Evolutionary conservation across 2,797 vertebrate genomes (phyloP), one percentile per base, ranked within the genome.

Genomic region (Cyclura pinguis): DNA sequence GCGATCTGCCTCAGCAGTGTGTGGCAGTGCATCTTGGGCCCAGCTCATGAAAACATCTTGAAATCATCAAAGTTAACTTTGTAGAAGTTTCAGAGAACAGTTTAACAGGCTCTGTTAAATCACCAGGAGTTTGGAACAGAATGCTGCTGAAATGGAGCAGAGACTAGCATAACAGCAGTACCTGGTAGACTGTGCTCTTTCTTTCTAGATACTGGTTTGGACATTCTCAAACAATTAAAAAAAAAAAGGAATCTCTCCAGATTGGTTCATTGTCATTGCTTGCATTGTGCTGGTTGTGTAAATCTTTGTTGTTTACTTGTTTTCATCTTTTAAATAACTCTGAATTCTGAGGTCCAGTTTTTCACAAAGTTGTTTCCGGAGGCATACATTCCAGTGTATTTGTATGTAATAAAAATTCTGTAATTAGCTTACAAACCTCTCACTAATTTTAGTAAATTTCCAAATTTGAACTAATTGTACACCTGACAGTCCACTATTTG

Each of bases 381-480:
- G 95, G 96, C 89, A 96, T 96, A 96, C 97, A 98, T 98, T 98
- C 97, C 97, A 96, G 91, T 96, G 89, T 88, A 90, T 93, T 95
- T 90, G 97, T 97, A 96, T 96, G 97, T 97, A 97, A 95, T 96
- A 96, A 85, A 92, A 95, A 93, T 94, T 97, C 95, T 96, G 97
- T 95, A 97, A 78, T 96, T 96, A 96, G 95, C 95, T 93, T 73
- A 84, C 90, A 82, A 89, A 83, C 85, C 86, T 91, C 85, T 35
- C 27, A 84, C 24, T 76, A 76, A 85, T 96, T 96, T 95, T 95
- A 96, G 95, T 96, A 95, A 96, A 97, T 97, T 97, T 93, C 93
- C 95, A 96, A 93, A 93, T 93, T 92, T 84, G 95, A 86, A 91
- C 95, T 93, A 93, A 85, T 90, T 96, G 88, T 97, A 95, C 94